phyloP scores from a whole-genome alignment of 2,888 invertebrate species.

The Eristalis intricaria region DNA sequence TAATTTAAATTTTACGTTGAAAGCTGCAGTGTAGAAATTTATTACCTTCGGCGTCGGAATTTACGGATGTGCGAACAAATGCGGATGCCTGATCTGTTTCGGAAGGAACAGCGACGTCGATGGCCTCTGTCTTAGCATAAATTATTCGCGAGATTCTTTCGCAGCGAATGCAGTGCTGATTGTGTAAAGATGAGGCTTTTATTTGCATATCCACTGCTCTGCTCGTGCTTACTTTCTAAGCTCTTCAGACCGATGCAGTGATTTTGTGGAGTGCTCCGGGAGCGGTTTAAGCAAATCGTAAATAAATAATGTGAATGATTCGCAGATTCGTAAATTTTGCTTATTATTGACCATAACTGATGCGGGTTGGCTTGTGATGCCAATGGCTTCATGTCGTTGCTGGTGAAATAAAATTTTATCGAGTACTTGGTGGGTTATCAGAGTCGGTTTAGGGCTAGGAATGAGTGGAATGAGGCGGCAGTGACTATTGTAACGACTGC shows the following conservation, averaged over 20 bases:
- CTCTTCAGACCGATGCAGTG: not conserved
- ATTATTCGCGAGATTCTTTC: slow-evolving; percentile 34
- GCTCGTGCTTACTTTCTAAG: not conserved
- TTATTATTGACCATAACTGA: not conserved
- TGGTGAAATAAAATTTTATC: not conserved
- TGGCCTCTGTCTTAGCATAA: slow-evolving; percentile 48
- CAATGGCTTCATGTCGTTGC: not conserved
- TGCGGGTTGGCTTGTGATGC: not conserved
- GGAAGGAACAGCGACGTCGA: slow-evolving; percentile 9
- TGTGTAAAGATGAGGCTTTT: too few relatives aligned
- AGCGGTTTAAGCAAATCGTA: not conserved
- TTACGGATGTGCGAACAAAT: slow-evolving; percentile 62
- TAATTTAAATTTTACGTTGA: slow-evolving; percentile 69
- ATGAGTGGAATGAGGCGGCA: not conserved
- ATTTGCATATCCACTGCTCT: not conserved
- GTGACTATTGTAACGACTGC: not conserved
- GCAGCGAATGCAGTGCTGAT: not conserved
- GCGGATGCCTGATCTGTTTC: slow-evolving; percentile 50
- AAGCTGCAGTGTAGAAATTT: slow-evolving; percentile 65
- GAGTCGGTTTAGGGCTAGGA: not conserved
- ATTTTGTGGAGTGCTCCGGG: not conserved
- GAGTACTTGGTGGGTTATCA: not conserved
- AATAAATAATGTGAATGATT: not conserved
- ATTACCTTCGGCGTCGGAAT: slow-evolving; percentile 55
- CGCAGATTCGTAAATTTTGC: not conserved